Evolutionary conservation across 2,888 invertebrate species (phyloP), one percentile per base, ranked within the genome.

Genomic region (Cephus sareptanus): DNA sequence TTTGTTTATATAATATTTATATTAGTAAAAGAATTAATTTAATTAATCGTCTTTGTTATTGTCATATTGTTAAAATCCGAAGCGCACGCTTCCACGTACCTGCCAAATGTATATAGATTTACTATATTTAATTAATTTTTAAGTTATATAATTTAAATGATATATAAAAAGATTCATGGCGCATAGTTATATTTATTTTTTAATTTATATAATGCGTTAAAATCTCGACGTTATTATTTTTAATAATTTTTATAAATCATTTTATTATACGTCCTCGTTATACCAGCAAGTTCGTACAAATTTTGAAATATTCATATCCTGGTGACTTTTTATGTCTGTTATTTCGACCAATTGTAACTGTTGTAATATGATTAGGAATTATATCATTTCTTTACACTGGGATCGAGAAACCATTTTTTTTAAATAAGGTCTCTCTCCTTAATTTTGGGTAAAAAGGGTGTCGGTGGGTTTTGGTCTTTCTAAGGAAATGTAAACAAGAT

Each of bases 41-140:
- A 37, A 35, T 40, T 40, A 37, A 35, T 35, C 1, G 13, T 40
- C 40, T 40, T 40, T 40, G 56, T 56, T 56, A 56, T 23, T 56
- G 56, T 56, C 56, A 56, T 56, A 56, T 9, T 56, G 23, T 77
- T 79, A 77, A 83, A 81, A 80, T 73, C 79, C 79, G 84, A 85
- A 87, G 88, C 88, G 88, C 88, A 87, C 79, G 87, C 88, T 88
- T 88, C 85, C 80, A 86, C 80, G 88, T 88, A 88, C 88, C 88
- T 88, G 88, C 83, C 83, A 85, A 83, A 86, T 85, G 83, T 86
- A 84, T 80, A 81, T 82, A 81, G 34, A 77, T 75, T 71, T 78
- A 68, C 30, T 75, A 68, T 73, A 71, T 56, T 12, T 37, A 77
- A 75, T 30, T 80, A 77, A 79, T 70, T 73, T 74, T 35, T 77